A percentile compares a stretch with the other conserved stretches of the same genome.
phyloP scores from a whole-genome alignment of 2,797 vertebrate species.

The Cyprinodon diabolis region DNA sequence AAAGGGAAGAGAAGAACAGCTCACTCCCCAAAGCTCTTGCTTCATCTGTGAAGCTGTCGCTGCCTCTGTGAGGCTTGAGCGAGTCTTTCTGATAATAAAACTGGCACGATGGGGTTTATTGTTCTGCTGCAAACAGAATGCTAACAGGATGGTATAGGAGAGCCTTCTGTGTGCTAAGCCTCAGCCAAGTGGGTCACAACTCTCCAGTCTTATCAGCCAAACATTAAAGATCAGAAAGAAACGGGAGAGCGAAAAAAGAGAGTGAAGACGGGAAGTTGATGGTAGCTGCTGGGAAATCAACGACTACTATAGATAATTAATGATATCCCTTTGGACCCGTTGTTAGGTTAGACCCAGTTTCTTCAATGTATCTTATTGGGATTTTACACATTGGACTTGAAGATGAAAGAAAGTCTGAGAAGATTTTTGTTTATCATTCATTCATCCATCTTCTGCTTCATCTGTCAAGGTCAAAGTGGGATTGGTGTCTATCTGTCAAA shows the following conservation, averaged over 20 bases:
- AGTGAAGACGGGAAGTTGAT: background rate
- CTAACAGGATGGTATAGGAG: background rate
- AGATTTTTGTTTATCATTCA: too few relatives aligned
- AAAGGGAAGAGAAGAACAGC: background rate
- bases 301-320: too few relatives aligned
- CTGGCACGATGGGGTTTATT: constrained; percentile 8
- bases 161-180: background rate
- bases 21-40: background rate
- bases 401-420: too few relatives aligned
- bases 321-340: background rate
- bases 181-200: constrained; percentile 6
- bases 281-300: background rate
- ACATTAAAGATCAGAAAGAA: background rate
- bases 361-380: background rate
- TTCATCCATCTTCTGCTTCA: too few relatives aligned
- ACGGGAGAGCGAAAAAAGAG: background rate
- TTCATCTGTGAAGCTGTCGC: constrained; percentile 10
- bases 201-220: background rate
- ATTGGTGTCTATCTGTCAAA: too few relatives aligned
- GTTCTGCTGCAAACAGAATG: constrained; percentile 3
- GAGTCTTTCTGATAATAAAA: constrained; percentile 10
- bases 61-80: constrained; percentile 4
- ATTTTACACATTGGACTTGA: background rate
- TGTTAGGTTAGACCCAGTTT: background rate
- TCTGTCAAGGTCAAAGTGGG: too few relatives aligned